These are phyloP conservation scores for Nymphalis io DNA, from an alignment of 1,140 invertebrate species.

Conservation along the genomic window DNA sequence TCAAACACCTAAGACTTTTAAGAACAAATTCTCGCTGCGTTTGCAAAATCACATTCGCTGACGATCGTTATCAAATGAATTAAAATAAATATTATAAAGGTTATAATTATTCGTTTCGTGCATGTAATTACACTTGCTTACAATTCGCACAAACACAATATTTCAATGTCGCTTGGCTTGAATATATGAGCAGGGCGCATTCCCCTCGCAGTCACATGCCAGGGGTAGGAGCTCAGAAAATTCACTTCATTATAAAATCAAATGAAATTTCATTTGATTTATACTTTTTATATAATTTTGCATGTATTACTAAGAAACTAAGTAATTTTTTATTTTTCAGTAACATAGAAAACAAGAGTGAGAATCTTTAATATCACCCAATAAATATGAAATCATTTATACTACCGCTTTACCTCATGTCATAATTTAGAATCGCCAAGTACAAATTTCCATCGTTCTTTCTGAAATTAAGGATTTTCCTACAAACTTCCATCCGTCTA, in stretches of 20 bases:
- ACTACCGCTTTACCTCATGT: too few species aligned
- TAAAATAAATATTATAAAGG: not conserved
- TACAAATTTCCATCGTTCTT: too few species aligned
- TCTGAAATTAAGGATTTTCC: too few species aligned
- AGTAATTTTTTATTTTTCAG: not conserved
- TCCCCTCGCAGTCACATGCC: not conserved
- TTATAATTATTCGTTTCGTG: not conserved
- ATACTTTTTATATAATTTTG: not conserved
- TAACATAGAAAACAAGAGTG: too few species aligned
- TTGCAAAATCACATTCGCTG: not conserved
- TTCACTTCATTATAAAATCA: not conserved
- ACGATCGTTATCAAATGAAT: not conserved
- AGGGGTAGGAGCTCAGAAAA: not conserved
- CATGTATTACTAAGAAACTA: not conserved
- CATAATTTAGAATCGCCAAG: too few species aligned
- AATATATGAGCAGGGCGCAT: constrained; percentile 7
- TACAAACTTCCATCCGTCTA: too few species aligned
- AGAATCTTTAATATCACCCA: too few species aligned
- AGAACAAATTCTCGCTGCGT: too few species aligned
- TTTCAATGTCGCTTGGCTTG: not conserved
- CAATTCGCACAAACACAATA: not conserved
- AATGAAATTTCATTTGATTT: not conserved
- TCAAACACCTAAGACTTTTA: too few species aligned
- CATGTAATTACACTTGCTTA: constrained; percentile 1
- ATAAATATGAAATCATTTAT: too few species aligned